Conservation (phyloP, 2,797 vertebrate genomes). For the Cyclura pinguis region DNA sequence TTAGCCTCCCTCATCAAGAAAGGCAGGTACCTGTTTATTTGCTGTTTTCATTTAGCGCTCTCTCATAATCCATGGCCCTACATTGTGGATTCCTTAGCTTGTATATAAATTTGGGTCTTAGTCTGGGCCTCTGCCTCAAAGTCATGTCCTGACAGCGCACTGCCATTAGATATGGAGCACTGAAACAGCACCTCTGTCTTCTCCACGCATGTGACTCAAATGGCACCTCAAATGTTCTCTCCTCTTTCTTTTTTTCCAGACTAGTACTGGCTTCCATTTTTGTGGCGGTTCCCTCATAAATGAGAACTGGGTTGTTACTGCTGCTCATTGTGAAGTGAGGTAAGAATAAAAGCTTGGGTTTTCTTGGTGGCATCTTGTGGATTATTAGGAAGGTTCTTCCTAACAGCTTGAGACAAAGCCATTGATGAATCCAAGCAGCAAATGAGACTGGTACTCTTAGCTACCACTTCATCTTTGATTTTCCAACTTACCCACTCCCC, state of each 20-base stretch:
- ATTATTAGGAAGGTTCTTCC: not conserved
- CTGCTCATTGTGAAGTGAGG: slow-evolving; percentile 74
- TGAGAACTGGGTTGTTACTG: slow-evolving; percentile 74
- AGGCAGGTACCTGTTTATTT: no score
- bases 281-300: slow-evolving; percentile 75
- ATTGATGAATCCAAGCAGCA: no score
- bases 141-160: no score
- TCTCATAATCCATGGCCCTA: no score
- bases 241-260: slow-evolving; percentile 38
- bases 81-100: no score
- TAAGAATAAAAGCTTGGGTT: not conserved
- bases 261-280: slow-evolving; percentile 66
- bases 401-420: not conserved
- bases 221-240: not conserved
- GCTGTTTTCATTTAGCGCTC: no score
- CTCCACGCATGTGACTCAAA: not conserved
- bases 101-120: no score
- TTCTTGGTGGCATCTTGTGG: fast-evolving
- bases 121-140: no score
- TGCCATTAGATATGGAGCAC: not conserved
- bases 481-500: no score
- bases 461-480: no score
- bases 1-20: no score
- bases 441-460: not conserved
- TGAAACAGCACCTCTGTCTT: not conserved